phyloP scores from a whole-genome alignment of 2,113 vertebrate genomes.

The Pterocles orientalis region DNA sequence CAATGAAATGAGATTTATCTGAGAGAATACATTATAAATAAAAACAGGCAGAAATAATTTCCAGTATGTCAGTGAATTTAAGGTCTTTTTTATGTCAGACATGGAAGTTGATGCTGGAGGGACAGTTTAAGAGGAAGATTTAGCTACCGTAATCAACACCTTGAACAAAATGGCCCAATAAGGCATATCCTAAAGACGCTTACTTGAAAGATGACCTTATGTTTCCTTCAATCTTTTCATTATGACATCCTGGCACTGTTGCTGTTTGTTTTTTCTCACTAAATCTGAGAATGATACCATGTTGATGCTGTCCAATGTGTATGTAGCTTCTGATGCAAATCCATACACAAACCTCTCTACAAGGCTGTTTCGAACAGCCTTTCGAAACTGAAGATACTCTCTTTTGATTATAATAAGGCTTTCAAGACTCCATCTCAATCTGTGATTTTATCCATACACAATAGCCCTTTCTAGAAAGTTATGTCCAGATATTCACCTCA shows the following conservation, averaged over 20 bases:
- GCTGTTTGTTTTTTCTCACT: neutral
- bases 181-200: neutral
- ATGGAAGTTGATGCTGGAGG: neutral
- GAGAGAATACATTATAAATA: neutral
- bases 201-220: neutral
- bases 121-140: neutral
- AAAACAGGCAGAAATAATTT: neutral
- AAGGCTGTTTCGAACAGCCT: too few species aligned
- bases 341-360: neutral
- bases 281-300: neutral
- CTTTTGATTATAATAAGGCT: neutral
- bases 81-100: neutral
- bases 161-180: neutral
- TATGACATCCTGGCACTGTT: neutral
- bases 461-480: neutral
- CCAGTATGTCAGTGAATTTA: neutral
- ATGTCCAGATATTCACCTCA: neutral
- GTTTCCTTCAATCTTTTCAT: neutral
- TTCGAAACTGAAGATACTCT: neutral
- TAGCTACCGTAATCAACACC: accelerated
- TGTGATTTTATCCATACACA: neutral
- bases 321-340: neutral
- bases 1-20: neutral
- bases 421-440: neutral
- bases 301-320: neutral